Base-by-base conservation (phyloP, 2,113 vertebrate species). In the Anoura caudifer region DNA sequence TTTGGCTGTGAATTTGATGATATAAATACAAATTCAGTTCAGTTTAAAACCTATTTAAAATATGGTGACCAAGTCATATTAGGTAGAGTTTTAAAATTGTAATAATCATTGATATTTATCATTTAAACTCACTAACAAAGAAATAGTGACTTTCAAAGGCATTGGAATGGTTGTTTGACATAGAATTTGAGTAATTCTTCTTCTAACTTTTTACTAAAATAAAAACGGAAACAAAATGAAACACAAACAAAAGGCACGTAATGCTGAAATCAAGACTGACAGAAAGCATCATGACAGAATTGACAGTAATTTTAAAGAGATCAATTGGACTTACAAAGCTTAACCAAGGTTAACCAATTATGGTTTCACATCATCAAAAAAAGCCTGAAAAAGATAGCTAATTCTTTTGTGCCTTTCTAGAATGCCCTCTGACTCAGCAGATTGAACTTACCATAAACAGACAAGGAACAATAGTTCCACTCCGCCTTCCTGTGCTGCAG, bases 1-100 rank as follows among this genome's bases (percentile, higher is more conserved):
- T 76, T n/a, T 11, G 3, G 20, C 16, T 59, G 22, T 87, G 45
- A 22, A 20, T 69, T 79, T 80, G 15, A 87, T n/a, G 16, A 56
- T 11, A 72, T 2, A 90, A 52, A 63, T 17, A 16, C 13, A 67
- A 94, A 47, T 1, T 2, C 1, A 41, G 16, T 45, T 79, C 67
- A 73, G 16, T 63, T 93, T 50, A 38, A 63, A 81, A 63, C 95
- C 56, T 61, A 56, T 69, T 93, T 2, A 17, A 94, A 70, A 79
- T 69, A 36, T 81, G 20, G 4, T 69, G 28, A 52, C 7, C 33
- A 7, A 86, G 14, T 85, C 33, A 96, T 41, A 7, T 50, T 85
- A 38, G 4, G 17, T 36, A 79, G 28, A 76, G 2, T 73, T 87
- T 67, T 77, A 50, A 88, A 87, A 31, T 56, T 80, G 63, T 72